Evolutionary conservation across 1,140 invertebrate species (phyloP), one percentile per base, ranked within the genome.

Genomic region (Copidosoma floridanum): DNA sequence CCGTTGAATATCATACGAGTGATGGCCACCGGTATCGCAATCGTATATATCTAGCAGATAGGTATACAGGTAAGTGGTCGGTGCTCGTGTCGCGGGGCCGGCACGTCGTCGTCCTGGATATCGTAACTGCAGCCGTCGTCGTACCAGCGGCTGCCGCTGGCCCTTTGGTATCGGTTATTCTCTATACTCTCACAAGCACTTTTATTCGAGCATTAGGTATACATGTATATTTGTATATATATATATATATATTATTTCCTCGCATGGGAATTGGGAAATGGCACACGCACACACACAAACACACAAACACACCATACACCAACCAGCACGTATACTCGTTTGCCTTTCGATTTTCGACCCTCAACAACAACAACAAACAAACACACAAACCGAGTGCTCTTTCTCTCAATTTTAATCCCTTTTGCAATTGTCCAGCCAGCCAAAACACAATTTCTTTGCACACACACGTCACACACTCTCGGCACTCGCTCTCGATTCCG

Each of bases 1-100:
- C 59, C 64, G 57, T 62, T 64, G 63, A 68, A 68, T 74, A 63
- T 68, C 73, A 74, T 74, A 62, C 67, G 69, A 71, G 64, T 65
- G 46, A 62, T 65, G 58, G 57, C 7, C 68, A 41, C 57, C 41
- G 53, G 52, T 65, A n/a, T n/a, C n/a, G n/a, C n/a, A n/a, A n/a
- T n/a, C n/a, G n/a, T n/a, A n/a, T n/a, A n/a, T n/a, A n/a, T n/a
- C n/a, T n/a, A n/a, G n/a, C n/a, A n/a, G n/a, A n/a, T n/a, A n/a
- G n/a, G n/a, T n/a, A n/a, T n/a, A n/a, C n/a, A n/a, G n/a, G n/a
- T n/a, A n/a, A n/a, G n/a, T n/a, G n/a, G n/a, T n/a, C n/a, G 43
- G 27, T 27, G 38, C 37, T 55, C 50, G 40, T 59, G 32, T 60
- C 60, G n/a, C n/a, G n/a, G n/a, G n/a, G n/a, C n/a, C n/a, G n/a